phyloP scores from a whole-genome alignment of 1,140 invertebrate genomes.

The Drosophila watanabei region DNA sequence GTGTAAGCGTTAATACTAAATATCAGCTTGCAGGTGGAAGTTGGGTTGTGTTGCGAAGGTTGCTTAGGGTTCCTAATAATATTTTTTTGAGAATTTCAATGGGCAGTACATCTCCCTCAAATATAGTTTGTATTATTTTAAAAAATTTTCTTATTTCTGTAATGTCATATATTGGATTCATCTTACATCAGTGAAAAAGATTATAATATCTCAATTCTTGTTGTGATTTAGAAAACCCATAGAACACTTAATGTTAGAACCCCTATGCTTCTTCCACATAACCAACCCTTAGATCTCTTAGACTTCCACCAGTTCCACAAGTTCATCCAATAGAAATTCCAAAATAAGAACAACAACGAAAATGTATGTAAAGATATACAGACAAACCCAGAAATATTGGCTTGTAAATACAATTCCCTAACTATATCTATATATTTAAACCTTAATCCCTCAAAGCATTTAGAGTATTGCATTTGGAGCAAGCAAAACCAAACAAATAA shows the following conservation, averaged over 20 bases:
- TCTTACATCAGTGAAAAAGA: background rate
- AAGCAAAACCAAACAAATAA: slow-evolving; percentile 42
- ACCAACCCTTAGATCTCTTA: slow-evolving; percentile 14
- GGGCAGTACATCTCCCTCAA: background rate
- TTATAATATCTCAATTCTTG: too few relatives aligned
- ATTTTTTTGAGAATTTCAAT: background rate
- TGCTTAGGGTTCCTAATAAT: background rate
- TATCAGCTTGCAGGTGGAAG: slow-evolving; percentile 27
- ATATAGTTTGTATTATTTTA: background rate
- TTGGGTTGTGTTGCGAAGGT: slow-evolving; percentile 29
- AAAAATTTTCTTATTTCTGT: background rate
- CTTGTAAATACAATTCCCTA: slow-evolving; percentile 71
- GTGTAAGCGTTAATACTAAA: slow-evolving; percentile 4
- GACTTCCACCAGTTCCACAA: slow-evolving; percentile 17
- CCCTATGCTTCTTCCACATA: background rate
- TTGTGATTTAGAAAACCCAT: background rate
- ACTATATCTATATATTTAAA: slow-evolving; percentile 39
- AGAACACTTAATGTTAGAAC: slow-evolving; percentile 5
- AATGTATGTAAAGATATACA: slow-evolving; percentile 51
- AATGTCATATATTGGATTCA: too few relatives aligned
- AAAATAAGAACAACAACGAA: slow-evolving; percentile 55
- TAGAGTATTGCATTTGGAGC: slow-evolving; percentile 52
- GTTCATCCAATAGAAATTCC: slow-evolving; percentile 20
- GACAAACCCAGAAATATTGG: slow-evolving; percentile 54
- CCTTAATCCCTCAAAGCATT: slow-evolving; percentile 59